A percentile compares a stretch with the other conserved stretches of the same genome.
These are phyloP conservation scores for Athalia cordata DNA, from an alignment of 2,888 invertebrate genomes.

Conservation along the genomic window DNA sequence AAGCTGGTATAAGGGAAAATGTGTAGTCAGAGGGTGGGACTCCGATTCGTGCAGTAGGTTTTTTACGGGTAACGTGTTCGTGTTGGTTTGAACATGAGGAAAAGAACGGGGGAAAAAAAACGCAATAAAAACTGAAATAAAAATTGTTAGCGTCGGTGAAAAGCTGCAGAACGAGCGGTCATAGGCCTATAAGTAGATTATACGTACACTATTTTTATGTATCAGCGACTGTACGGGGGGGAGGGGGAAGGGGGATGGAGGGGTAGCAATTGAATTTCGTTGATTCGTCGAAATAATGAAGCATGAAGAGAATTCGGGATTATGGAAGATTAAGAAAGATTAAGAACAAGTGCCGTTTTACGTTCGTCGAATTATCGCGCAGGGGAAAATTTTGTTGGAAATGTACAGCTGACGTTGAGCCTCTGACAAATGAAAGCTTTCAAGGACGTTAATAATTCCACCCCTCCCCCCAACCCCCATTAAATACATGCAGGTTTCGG, in stretches of 20 bases:
- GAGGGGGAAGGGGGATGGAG: too few relatives aligned
- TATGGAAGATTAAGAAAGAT: slow-evolving; percentile 28
- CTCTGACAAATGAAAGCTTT: slow-evolving; percentile 42
- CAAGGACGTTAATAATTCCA: slow-evolving; percentile 34
- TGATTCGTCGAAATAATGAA: slow-evolving; percentile 22
- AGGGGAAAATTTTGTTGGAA: slow-evolving; percentile 30
- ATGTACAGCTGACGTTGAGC: slow-evolving; percentile 38
- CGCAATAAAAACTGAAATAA: not conserved
- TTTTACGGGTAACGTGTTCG: not conserved
- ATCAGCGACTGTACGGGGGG: too few relatives aligned
- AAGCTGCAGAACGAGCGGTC: not conserved
- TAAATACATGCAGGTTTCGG: not conserved
- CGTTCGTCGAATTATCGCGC: slow-evolving; percentile 8
- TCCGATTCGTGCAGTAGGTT: not conserved
- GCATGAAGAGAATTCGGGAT: slow-evolving; percentile 29
- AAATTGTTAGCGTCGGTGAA: not conserved
- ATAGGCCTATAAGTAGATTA: not conserved
- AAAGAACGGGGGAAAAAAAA: not conserved
- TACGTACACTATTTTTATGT: not conserved
- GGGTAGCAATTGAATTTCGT: slow-evolving; percentile 8
- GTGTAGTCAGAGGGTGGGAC: slow-evolving; percentile 6
- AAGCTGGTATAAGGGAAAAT: too few relatives aligned
- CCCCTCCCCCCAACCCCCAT: not conserved
- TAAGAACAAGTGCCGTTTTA: slow-evolving; percentile 40
- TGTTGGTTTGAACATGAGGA: not conserved